These are phyloP conservation scores for Zapornia atra DNA, from an alignment of 2,113 vertebrate genomes.

Conservation along the genomic window DNA sequence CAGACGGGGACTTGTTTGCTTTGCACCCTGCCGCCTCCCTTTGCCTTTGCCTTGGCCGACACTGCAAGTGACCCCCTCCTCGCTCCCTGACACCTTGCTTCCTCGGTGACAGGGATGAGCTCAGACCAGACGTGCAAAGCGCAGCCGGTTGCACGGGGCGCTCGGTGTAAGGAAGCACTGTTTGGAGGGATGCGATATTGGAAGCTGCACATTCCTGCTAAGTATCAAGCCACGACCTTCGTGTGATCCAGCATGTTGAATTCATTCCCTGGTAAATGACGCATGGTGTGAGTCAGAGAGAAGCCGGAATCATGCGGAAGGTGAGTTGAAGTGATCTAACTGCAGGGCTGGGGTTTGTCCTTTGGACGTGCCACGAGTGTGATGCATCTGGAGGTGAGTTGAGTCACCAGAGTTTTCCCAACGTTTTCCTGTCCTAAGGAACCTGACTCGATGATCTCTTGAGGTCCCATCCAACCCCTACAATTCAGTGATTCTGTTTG, in stretches of 20 bases:
- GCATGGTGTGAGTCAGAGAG: neutral
- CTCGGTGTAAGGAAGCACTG: fast-evolving
- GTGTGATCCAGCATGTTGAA: neutral
- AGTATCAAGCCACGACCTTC: fast-evolving
- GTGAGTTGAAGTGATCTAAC: neutral
- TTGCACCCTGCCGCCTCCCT: fast-evolving
- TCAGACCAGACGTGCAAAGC: neutral
- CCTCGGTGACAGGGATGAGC: neutral
- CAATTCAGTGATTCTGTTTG: neutral
- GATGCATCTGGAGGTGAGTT: neutral
- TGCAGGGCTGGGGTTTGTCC: neutral
- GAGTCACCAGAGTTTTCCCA: neutral
- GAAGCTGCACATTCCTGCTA: fast-evolving
- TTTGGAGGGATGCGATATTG: neutral
- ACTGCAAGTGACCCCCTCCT: neutral
- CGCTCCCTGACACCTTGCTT: neutral
- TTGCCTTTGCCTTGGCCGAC: too few species aligned
- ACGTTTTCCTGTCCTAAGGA: neutral
- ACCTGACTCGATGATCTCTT: too few species aligned
- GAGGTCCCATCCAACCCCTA: too few species aligned
- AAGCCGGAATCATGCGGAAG: neutral
- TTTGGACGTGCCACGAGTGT: fast-evolving
- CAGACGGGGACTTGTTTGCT: fast-evolving
- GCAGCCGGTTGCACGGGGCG: fast-evolving
- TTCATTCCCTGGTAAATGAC: neutral